These are phyloP conservation scores for Iselma pallidipennis DNA, from an alignment of 2,888 invertebrate species.

Conservation along the genomic window DNA sequence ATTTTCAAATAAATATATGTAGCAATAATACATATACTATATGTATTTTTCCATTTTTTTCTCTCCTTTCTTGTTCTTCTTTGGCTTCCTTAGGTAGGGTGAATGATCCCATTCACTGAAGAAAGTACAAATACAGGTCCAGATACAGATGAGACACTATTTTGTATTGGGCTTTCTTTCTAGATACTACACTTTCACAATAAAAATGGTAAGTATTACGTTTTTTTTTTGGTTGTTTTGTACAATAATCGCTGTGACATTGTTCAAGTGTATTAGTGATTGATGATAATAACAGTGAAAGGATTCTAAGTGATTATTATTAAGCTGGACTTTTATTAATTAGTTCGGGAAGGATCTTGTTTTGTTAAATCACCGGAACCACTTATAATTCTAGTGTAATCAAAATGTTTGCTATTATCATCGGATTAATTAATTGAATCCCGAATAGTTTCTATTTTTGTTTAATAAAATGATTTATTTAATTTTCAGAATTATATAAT, in stretches of 20 bases:
- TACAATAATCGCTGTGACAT: too few species aligned
- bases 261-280: background rate
- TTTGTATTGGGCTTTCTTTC: constrained; percentile 35
- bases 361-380: too few species aligned
- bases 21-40: background rate
- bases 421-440: background rate
- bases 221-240: too few species aligned
- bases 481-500: constrained; percentile 23
- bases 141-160: constrained; percentile 29
- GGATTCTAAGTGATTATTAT: background rate
- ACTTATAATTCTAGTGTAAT: too few species aligned
- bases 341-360: too few species aligned
- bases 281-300: background rate
- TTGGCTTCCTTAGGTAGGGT: constrained; percentile 32
- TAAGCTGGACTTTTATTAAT: too few species aligned
- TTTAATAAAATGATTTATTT: constrained; percentile 2
- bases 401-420: too few species aligned
- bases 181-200: constrained; percentile 21
- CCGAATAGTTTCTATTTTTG: constrained; percentile 1
- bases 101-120: constrained; percentile 36
- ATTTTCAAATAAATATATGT: too few species aligned
- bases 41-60: background rate
- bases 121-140: constrained; percentile 44
- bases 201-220: background rate
- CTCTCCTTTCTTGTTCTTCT: background rate